These are phyloP conservation scores for Pachypeltis micranthus DNA, from an alignment of 1,140 invertebrate genomes.

Conservation along the genomic window DNA sequence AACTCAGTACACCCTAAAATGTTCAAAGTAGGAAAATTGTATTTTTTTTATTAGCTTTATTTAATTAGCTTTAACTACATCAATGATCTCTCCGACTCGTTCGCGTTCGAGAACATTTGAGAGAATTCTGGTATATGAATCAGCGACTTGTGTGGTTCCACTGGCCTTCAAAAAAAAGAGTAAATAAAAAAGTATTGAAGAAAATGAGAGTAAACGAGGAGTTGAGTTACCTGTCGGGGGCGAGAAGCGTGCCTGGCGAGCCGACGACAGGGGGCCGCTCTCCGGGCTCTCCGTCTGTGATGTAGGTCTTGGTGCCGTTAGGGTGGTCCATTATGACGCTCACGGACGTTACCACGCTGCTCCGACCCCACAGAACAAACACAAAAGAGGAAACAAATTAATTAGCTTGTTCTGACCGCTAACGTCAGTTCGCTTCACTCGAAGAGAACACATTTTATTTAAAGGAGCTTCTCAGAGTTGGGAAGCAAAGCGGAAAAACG, in stretches of 20 bases:
- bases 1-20: too few relatives aligned
- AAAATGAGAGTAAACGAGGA: too few relatives aligned
- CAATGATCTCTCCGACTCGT: too few relatives aligned
- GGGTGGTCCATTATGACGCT: conserved; percentile 46
- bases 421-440: not conserved
- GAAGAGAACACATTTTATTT: not conserved
- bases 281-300: conserved; percentile 48
- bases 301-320: conserved; percentile 39
- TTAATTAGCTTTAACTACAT: too few relatives aligned
- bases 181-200: too few relatives aligned
- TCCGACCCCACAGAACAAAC: conserved; percentile 17
- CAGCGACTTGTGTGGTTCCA: too few relatives aligned
- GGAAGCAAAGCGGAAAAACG: too few relatives aligned
- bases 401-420: not conserved
- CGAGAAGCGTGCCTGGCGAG: conserved; percentile 60
- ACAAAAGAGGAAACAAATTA: not conserved
- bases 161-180: too few relatives aligned
- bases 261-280: conserved; percentile 35
- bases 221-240: conserved; percentile 53
- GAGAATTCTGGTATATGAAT: too few relatives aligned
- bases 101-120: too few relatives aligned
- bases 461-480: not conserved
- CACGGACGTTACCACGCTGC: conserved; percentile 46
- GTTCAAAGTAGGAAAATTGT: too few relatives aligned
- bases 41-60: too few relatives aligned